Evolutionary conservation across 2,888 invertebrate genomes (phyloP), one percentile per base, ranked within the genome.

Genomic region (Polyommatus iphigenia): DNA sequence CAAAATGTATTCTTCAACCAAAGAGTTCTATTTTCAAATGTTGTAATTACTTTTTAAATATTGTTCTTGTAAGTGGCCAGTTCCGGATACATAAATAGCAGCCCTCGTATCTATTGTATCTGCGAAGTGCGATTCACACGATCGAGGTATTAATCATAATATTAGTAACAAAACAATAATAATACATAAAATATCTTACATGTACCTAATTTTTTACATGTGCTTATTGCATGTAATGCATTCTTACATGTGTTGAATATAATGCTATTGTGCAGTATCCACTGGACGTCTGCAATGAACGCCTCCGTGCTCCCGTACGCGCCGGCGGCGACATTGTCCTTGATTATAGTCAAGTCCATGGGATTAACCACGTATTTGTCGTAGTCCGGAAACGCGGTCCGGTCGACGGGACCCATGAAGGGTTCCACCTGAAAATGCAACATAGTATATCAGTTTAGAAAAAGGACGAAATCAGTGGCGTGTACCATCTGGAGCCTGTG

Each of bases 201-300:
- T 62, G 79, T 54, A 18, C 18, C 54, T 54, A 54, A 54, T 54
- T 18, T 54, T 4, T 54, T 54, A 54, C 54, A 54, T 5, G 54
- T 54, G 54, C 18, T 54, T 18, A 18, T 15, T 54, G 41, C 41
- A 41, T 41, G 41, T 41, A 50, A 54, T 13, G 54, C 54, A 67
- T 29, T 32, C 96, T 95, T 95, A 97, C 98, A 95, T 85, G 98
- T 97, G 93, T 98, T 98, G 87, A 97, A 98, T 81, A 98, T 96
- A 79, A 97, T 96, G 85, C 98, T 97, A 90, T 99, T 99, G 89
- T 99, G 99, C 77, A 98, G 95, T 85, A 99, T 97, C 99, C 99
- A 99, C 88, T 98, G 98, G 10, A 97, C 96, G 89, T 99, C 99
- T 0, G 97, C 96, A 78, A 97, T 94, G 90, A 99, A 98, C 3